These are phyloP conservation scores for Pocillopora meandrina DNA, from an alignment of 92 coral and sea anemone genomes.

Conservation along the genomic window DNA sequence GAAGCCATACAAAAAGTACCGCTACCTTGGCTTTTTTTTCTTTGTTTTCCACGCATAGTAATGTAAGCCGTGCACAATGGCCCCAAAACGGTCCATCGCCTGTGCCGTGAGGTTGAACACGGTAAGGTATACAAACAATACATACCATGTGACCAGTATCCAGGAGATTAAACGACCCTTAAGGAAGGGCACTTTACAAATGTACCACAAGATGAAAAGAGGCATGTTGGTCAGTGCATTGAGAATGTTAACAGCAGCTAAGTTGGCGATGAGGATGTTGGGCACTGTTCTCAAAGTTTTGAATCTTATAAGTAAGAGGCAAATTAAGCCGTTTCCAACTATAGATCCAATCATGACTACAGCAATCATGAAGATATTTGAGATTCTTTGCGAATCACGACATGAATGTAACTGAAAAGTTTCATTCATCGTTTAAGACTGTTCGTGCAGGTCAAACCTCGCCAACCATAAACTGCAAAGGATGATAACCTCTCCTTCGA, in stretches of 20 bases:
- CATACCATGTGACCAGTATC: conserved; percentile 55
- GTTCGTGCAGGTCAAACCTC: no score
- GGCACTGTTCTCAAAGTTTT: conserved; percentile 75
- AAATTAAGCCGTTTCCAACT: conserved; percentile 64
- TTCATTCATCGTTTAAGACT: background rate
- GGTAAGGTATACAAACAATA: conserved; percentile 59
- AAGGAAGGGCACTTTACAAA: conserved; percentile 54
- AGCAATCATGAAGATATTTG: conserved; percentile 47
- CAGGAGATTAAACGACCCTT: conserved; percentile 63
- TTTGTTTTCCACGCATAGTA: conserved; percentile 76
- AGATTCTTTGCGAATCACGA: conserved; percentile 20
- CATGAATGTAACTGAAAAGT: conserved; percentile 24
- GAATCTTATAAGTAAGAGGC: conserved; percentile 51
- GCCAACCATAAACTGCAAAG: no score
- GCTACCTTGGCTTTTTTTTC: conserved; percentile 68
- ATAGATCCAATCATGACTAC: conserved; percentile 58
- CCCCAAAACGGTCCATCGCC: conserved; percentile 81
- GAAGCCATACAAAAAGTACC: conserved; percentile 51
- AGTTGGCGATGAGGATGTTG: conserved; percentile 68
- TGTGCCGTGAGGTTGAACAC: conserved; percentile 60
- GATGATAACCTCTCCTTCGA: no score
- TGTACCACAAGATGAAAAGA: conserved; percentile 68
- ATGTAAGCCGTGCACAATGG: conserved; percentile 70
- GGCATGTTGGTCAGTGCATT: conserved; percentile 77
- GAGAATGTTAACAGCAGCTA: conserved; percentile 68